phyloP scores from a whole-genome alignment of 2,797 vertebrate species.

The Graptemys geographica region DNA sequence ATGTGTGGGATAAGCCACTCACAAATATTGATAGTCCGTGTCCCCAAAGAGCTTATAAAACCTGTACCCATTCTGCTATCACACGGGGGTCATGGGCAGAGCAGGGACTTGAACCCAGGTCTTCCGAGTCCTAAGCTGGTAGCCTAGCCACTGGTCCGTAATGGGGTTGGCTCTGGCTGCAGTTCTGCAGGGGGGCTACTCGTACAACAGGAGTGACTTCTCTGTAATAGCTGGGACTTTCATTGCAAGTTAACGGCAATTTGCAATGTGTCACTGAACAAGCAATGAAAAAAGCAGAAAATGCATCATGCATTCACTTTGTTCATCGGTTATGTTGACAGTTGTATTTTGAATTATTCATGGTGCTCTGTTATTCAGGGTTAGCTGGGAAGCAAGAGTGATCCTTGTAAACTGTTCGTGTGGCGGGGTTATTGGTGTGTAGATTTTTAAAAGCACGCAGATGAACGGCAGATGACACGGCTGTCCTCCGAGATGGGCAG shows the following conservation, averaged over 20 bases:
- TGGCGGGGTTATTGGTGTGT: background rate
- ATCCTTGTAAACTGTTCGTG: background rate
- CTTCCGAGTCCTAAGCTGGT: background rate
- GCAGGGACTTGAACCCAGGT: background rate
- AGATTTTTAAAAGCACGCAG: background rate
- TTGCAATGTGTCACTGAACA: background rate
- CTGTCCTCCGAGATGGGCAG: background rate
- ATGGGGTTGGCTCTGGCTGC: background rate
- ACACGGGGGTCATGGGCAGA: background rate
- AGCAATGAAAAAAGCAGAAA: background rate
- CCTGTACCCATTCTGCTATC: too few species aligned
- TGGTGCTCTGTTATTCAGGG: background rate
- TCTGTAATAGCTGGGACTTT: background rate
- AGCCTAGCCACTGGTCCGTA: background rate
- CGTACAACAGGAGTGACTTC: background rate
- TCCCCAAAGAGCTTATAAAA: too few species aligned
- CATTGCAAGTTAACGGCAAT: background rate
- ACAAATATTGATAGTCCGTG: too few species aligned
- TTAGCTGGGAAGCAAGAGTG: background rate
- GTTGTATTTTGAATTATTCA: background rate
- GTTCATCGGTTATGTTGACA: background rate
- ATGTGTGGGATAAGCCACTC: too few species aligned
- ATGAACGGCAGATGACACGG: background rate
- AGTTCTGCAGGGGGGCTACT: background rate
- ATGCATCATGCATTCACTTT: background rate